phyloP scores from a whole-genome alignment of 2,888 invertebrate species.

The Sepioteuthis lessoniana region DNA sequence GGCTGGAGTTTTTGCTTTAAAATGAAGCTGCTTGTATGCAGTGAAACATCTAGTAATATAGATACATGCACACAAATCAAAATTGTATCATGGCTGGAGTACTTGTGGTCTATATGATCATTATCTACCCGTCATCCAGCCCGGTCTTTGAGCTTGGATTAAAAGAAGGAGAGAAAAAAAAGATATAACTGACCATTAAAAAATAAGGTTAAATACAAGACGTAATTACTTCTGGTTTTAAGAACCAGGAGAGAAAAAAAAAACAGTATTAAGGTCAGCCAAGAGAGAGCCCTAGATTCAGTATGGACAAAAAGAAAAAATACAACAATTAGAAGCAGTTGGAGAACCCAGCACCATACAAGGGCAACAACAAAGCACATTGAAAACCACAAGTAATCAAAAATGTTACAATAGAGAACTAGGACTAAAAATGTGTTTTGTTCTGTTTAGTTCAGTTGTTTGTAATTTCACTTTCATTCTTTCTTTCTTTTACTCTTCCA shows the following conservation, averaged over 20 bases:
- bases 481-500: background rate
- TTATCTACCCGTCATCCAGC: conserved; percentile 33
- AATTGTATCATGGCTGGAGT: conserved; percentile 20
- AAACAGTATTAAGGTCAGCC: background rate
- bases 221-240: background rate
- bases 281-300: background rate
- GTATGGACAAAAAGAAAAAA: background rate
- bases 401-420: conserved; percentile 46
- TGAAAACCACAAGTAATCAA: conserved; percentile 42
- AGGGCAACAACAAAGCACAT: conserved; percentile 42
- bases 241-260: background rate
- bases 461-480: background rate
- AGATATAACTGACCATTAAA: background rate
- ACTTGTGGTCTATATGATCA: background rate
- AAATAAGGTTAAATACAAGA: conserved; percentile 33
- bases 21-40: background rate
- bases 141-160: background rate
- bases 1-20: background rate
- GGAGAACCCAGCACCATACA: conserved; percentile 42
- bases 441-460: conserved; percentile 12
- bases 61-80: background rate
- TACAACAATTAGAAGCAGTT: conserved; percentile 35
- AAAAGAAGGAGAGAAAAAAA: background rate
- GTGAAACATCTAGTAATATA: background rate
- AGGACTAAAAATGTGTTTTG: conserved; percentile 34